A percentile compares a stretch with the other conserved stretches of the same genome.
phyloP scores from a whole-genome alignment of 2,113 vertebrate species.

The Chlorocebus sabaeus region DNA sequence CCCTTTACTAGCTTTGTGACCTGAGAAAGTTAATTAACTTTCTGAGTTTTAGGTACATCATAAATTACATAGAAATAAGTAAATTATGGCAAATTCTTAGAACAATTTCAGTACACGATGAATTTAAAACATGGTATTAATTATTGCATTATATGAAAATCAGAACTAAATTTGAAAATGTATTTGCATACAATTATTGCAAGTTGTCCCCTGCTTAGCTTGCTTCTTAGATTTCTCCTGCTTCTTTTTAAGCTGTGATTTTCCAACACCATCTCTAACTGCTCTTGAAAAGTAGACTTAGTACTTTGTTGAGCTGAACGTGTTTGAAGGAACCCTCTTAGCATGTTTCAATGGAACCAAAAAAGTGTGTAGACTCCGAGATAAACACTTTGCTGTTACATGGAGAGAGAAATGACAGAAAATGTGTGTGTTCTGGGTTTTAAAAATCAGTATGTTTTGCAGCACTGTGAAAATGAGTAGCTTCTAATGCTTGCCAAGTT shows the following conservation, averaged over 20 bases:
- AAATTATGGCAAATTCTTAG: neutral
- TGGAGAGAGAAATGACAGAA: neutral
- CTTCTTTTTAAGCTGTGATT: neutral
- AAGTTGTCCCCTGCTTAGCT: neutral
- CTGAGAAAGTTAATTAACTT: neutral
- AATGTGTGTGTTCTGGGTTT: neutral
- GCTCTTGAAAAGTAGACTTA: neutral
- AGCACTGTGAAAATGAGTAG: constrained; percentile 35
- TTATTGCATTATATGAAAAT: neutral
- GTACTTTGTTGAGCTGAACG: neutral
- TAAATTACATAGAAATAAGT: constrained; percentile 6
- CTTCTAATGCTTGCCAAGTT: neutral
- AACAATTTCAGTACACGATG: neutral
- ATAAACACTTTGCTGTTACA: neutral
- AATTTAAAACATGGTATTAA: neutral
- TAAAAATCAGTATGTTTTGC: neutral
- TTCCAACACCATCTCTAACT: neutral
- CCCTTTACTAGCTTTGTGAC: neutral
- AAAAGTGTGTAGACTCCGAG: neutral
- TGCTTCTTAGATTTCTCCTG: neutral
- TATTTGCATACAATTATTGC: neutral
- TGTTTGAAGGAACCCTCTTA: neutral
- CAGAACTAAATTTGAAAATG: neutral
- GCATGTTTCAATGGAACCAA: neutral
- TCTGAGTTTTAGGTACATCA: neutral